phyloP scores from a whole-genome alignment of 2,797 vertebrate species.

The Anableps anableps region DNA sequence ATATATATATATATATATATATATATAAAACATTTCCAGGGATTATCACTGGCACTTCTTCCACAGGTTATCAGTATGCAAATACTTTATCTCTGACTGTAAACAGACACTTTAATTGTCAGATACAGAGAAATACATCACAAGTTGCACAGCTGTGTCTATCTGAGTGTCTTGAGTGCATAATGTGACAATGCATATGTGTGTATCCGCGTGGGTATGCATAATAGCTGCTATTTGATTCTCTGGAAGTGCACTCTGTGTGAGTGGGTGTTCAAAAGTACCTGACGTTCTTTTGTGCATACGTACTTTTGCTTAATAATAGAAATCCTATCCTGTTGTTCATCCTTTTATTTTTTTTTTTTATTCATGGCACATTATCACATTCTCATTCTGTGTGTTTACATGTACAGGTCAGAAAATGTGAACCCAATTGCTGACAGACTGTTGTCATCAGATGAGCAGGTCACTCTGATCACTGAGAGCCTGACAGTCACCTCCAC shows the following conservation, averaged over 20 bases:
- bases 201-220: slow-evolving; percentile 60
- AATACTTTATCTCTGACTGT: slow-evolving; percentile 29
- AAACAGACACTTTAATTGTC: slow-evolving; percentile 43
- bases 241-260: slow-evolving; percentile 73
- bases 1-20: too few species aligned
- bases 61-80: slow-evolving; percentile 40
- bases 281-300: slow-evolving; percentile 59
- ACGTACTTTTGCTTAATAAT: slow-evolving; percentile 69
- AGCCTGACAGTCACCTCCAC: slow-evolving; percentile 83
- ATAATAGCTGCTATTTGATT: slow-evolving; percentile 72
- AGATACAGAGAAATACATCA: slow-evolving; percentile 24
- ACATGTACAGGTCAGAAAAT: slow-evolving; percentile 57
- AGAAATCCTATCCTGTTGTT: slow-evolving; percentile 60
- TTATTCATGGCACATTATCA: slow-evolving; percentile 48
- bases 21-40: too few species aligned
- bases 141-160: slow-evolving; percentile 7
- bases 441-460: slow-evolving; percentile 77
- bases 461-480: slow-evolving; percentile 82
- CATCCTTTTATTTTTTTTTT: slow-evolving; percentile 37
- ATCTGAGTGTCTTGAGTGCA: slow-evolving; percentile 52
- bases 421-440: slow-evolving; percentile 44
- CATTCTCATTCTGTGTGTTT: slow-evolving; percentile 20
- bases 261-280: slow-evolving; percentile 75
- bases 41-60: slow-evolving; percentile 46
- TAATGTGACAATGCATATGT: slow-evolving; percentile 50